Base-by-base conservation (phyloP, 2,888 invertebrate species). In the Gryllus longicercus region DNA sequence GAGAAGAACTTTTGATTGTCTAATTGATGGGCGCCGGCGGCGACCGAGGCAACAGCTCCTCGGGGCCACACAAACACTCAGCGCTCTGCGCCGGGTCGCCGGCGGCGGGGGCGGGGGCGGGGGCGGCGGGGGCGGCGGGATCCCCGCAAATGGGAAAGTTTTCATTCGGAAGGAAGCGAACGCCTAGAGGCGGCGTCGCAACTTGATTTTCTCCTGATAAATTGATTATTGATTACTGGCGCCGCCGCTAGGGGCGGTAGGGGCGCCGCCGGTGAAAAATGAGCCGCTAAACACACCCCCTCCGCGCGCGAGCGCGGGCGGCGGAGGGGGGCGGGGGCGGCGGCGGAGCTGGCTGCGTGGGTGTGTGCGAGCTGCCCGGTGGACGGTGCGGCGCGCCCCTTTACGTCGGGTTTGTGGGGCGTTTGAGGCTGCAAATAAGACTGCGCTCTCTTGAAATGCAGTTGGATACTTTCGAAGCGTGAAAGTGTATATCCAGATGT, bases 191-290 rank as follows among this genome's bases (percentile, higher is more conserved):
- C 63, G 63, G 63, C 63, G 63, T 63, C 63, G 63, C 63, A 83
- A 83, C 83, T 84, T 84, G 84, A 84, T 84, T 84, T 84, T 84
- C 82, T 81, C 80, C 83, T 84, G 84, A 84, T 84, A 84, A 84
- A 84, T 84, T 84, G 84, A 84, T 84, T 84, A 84, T 84, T 84
- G 84, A 84, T 84, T 84, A 84, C 63, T 63, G 16, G 63, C 63
- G 63, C n/a, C 63, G 63, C 63, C 63, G 63, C 63, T 63, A 63
- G 75, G 80, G 25, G 63, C n/a, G 38, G 51, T 21, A 76, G 80
- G 23, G 79, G 76, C 38, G 50, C 12, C 74, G 79, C 78, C 80
- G 63, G 82, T 81, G 81, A 82, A 82, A 82, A 81, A 82, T 82
- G 82, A 82, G 80, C 80, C 81, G 82, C 81, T 82, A 82, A 82